These are phyloP conservation scores for Fundulus diaphanus DNA, from an alignment of 2,797 vertebrate genomes.

Conservation along the genomic window DNA sequence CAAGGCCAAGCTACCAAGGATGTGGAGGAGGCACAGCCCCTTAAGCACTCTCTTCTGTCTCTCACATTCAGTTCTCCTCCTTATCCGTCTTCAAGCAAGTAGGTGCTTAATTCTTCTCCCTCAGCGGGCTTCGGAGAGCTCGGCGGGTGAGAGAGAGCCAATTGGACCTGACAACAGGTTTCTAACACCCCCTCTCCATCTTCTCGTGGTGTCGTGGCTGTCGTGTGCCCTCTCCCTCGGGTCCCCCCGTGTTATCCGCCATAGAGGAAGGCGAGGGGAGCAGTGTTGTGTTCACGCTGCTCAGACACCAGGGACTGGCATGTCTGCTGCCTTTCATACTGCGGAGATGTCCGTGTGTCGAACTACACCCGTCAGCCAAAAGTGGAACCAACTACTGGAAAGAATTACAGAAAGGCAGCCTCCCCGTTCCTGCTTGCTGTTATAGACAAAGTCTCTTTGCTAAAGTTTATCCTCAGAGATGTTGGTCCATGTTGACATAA, in stretches of 20 bases:
- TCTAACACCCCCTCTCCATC: conserved; percentile 30
- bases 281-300: conserved; percentile 35
- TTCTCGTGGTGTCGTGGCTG: conserved; percentile 25
- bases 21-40: background rate
- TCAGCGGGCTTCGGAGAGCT: conserved; percentile 34
- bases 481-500: background rate
- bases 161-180: conserved; percentile 67
- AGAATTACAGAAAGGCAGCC: background rate
- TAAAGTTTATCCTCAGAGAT: conserved; percentile 1
- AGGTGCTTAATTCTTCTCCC: conserved; percentile 24
- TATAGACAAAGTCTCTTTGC: background rate
- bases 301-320: conserved; percentile 29
- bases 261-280: conserved; percentile 27
- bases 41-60: conserved; percentile 7
- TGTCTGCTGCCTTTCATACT: conserved; percentile 21
- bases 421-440: background rate
- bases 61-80: conserved; percentile 25
- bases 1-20: conserved; percentile 21
- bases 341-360: background rate
- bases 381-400: background rate
- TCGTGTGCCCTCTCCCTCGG: conserved; percentile 41
- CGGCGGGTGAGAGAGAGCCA: conserved; percentile 34
- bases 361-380: conserved; percentile 6
- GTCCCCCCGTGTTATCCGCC: conserved; percentile 38
- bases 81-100: conserved; percentile 24